Evolutionary conservation across 2,113 vertebrate species (phyloP), one percentile per base, ranked within the genome.

Genomic region (Diadophis punctatus): DNA sequence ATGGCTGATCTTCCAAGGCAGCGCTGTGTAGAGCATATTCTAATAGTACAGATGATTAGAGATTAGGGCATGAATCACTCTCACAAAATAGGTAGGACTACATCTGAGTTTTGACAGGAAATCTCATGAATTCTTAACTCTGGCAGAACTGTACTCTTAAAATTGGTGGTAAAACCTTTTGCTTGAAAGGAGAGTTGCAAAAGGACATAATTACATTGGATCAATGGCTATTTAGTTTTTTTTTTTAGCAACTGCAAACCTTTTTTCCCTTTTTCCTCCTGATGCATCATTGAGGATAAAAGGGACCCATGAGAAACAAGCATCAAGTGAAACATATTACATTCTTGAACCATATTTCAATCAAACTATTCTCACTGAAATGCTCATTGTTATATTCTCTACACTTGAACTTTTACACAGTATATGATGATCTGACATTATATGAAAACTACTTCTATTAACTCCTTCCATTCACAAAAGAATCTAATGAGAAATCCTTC

Each of bases 321-420:
- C 68, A 39, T 80, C 68, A 74, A 20, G 5, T 2, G 2, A 34
- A 74, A 74, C 63, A 34, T 6, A 34, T 34, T 74, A 34, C n/a
- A 74, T 20, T 68, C 63, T n/a, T 14, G n/a, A 74, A 74, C n/a
- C 14, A 8, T 80, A 95, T 95, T 95, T 92, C 94, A 56, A 93
- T 95, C 96, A 93, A 88, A 58, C 91, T 95, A 93, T 93, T 94
- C 27, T 55, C 27, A 89, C 91, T 30, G 68, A 51, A 53, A 74
- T 48, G 8, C n/a, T n/a, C 12, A 27, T 52, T n/a, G 27, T 14
- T 52, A 20, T 22, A 68, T 63, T 49, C 25, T 53, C 22, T 22
- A 25, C 8, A 92, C 52, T 86, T 53, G 27, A 74, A 20, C 27
- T 6, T 0, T 34, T 88, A 12, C 55, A 30, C 43, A 8, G 4